A percentile compares a stretch with the other conserved stretches of the same genome.
These are phyloP conservation scores for Plectrocnemia conspersa DNA, from an alignment of 1,140 invertebrate genomes.

Conservation along the genomic window DNA sequence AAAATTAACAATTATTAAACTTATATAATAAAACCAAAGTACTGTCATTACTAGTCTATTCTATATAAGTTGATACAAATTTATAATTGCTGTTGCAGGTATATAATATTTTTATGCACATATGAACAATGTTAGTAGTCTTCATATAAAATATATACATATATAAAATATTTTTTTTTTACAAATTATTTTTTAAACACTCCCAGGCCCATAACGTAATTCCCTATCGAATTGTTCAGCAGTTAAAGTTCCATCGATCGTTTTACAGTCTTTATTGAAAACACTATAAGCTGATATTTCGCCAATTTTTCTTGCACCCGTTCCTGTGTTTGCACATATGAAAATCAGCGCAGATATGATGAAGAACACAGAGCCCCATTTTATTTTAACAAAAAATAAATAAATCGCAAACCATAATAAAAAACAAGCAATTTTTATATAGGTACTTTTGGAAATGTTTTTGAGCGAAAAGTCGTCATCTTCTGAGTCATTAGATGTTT, in stretches of 20 bases:
- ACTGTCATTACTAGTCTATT: too few relatives aligned
- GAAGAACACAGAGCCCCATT: constrained; percentile 90
- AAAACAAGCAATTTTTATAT: constrained; percentile 22
- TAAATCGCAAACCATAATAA: constrained; percentile 44
- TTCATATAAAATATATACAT: too few relatives aligned
- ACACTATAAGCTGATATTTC: constrained; percentile 96
- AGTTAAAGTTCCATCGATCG: constrained; percentile 88
- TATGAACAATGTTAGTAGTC: too few relatives aligned
- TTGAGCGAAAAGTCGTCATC: constrained; percentile 18
- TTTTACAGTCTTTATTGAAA: constrained; percentile 91
- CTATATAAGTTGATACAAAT: too few relatives aligned
- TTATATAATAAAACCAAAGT: too few relatives aligned
- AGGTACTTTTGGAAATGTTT: constrained; percentile 14
- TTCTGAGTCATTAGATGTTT: constrained; percentile 15
- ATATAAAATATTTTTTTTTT: too few relatives aligned
- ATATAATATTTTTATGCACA: too few relatives aligned
- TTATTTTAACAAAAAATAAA: constrained; percentile 57
- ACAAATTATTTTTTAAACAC: too few relatives aligned
- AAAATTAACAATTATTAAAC: too few relatives aligned
- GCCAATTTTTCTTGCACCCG: constrained; percentile 60
- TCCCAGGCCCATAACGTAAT: constrained; percentile 62
- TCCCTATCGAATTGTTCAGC: constrained; percentile 93
- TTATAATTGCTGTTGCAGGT: too few relatives aligned
- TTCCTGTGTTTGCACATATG: constrained; percentile 81
- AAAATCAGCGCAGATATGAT: constrained; percentile 71